Percentiles rank a stretch among this genome's conserved stretches.
Evolutionary conservation across 2,888 invertebrate genomes (phyloP).

Genomic region (Lasioglossum pauxillum): DNA sequence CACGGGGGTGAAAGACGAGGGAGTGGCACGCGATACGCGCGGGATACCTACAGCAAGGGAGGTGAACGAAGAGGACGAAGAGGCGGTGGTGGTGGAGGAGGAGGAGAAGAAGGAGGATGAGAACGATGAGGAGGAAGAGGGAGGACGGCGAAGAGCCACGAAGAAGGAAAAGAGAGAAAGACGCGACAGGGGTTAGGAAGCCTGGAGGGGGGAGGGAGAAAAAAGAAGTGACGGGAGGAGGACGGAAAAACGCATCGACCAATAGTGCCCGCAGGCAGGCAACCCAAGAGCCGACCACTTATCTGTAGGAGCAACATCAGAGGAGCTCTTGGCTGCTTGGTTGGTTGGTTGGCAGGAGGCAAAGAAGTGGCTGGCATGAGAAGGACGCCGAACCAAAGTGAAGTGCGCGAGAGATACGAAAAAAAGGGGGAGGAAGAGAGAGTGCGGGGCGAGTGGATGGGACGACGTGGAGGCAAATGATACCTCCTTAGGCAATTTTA

Average conservation of each 20-base stretch:
- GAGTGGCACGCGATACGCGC: slow-evolving; percentile 52
- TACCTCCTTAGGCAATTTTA: slow-evolving; percentile 84
- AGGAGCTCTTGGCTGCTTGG: slow-evolving; percentile 79
- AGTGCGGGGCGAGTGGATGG: slow-evolving; percentile 66
- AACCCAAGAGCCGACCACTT: slow-evolving; percentile 83
- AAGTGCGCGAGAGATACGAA: slow-evolving; percentile 77
- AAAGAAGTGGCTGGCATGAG: slow-evolving; percentile 82
- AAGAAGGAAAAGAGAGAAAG: slow-evolving; percentile 25
- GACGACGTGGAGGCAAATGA: slow-evolving; percentile 79
- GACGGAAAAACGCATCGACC: slow-evolving; percentile 80
- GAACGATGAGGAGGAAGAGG: slow-evolving; percentile 22
- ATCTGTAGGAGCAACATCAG: slow-evolving; percentile 83
- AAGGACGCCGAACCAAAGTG: slow-evolving; percentile 80
- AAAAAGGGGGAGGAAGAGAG: slow-evolving; percentile 64
- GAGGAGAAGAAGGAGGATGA: slow-evolving; percentile 31
- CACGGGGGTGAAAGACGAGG: slow-evolving; percentile 65
- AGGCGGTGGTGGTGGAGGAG: slow-evolving; percentile 35
- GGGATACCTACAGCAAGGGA: slow-evolving; percentile 32
- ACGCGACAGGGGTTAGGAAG: slow-evolving; percentile 40
- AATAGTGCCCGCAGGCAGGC: slow-evolving; percentile 81
- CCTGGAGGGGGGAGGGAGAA: slow-evolving; percentile 62
- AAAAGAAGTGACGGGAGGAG: slow-evolving; percentile 70
- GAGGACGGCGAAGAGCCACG: slow-evolving; percentile 19
- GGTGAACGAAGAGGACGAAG: slow-evolving; percentile 35
- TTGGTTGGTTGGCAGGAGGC: slow-evolving; percentile 78